These are phyloP conservation scores for Heliconius aoede DNA, from an alignment of 2,888 invertebrate species.

Conservation along the genomic window DNA sequence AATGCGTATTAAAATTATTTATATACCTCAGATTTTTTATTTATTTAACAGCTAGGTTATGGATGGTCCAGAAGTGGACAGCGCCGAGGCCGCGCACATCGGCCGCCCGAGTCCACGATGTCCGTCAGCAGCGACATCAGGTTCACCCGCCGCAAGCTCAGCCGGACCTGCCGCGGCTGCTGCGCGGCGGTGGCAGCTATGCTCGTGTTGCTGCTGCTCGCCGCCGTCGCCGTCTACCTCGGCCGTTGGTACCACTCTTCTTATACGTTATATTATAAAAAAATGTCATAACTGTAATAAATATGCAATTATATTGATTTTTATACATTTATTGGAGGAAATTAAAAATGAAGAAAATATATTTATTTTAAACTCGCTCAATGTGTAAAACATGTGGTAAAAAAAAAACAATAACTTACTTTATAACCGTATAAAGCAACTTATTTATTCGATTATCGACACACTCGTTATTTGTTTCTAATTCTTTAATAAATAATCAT, in stretches of 20 bases:
- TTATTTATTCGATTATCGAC: not conserved
- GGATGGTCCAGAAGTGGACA: conserved; percentile 72
- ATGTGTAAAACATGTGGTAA: no score
- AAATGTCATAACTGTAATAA: not conserved
- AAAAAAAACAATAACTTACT: not conserved
- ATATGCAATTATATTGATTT: not conserved
- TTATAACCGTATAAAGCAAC: not conserved
- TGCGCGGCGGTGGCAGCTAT: conserved; percentile 94
- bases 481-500: not conserved
- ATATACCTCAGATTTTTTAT: not conserved
- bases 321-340: no score
- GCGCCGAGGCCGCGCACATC: conserved; percentile 70
- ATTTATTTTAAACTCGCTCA: no score
- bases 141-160: conserved; percentile 92
- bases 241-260: conserved; percentile 81
- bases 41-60: conserved; percentile 66
- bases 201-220: conserved; percentile 88
- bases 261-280: conserved; percentile 8
- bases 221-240: conserved; percentile 84
- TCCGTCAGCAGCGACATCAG: conserved; percentile 95
- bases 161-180: conserved; percentile 93
- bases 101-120: conserved; percentile 89
- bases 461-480: not conserved
- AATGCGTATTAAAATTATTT: not conserved
- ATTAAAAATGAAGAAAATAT: no score